Base-by-base conservation (phyloP, 2,797 vertebrate genomes). In the Odontamblyopus rebecca region DNA sequence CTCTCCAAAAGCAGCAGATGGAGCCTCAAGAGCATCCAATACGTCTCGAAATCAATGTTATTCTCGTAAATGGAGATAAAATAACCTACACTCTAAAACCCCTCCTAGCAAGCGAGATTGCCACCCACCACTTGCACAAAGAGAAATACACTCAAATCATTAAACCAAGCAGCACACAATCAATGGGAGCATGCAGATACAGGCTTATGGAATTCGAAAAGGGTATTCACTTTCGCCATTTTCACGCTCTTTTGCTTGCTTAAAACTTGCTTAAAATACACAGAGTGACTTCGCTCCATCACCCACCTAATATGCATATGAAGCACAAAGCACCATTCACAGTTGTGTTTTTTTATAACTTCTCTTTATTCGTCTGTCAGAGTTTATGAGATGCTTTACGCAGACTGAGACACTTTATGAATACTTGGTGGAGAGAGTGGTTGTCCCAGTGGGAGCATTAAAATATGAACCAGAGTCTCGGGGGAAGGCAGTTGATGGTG, bases 1-100 rank as follows among this genome's bases (percentile, higher is more conserved):
- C 75, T 67, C 68, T 82, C 75, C 68, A 65, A 71, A 62, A 62
- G 61, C 61, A 82, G 75, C 74, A 84, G 77, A 89, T 76, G 77
- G 68, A 15, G 62, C 75, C 80, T 86, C 73, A 19, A 87, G 80
- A 84, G 79, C 74, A 85, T 81, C 80, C 74, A 56, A 38, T 38
- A 78, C 78, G 56, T 77, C 78, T 83, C 71, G 3, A 67, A 82
- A 90, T 89, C 84, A 87, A 86, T 88, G 85, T 85, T 86, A 85
- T 87, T 89, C 72, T 75, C 83, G 79, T 79, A 86, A 84, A 89
- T 75, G 75, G 80, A 78, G 80, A 85, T 78, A 74, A 81, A 89
- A 84, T 79, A 82, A 84, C 73, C 69, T 64, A 73, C 73, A 80
- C 70, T 89, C 73, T 72, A 68, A 85, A 61, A 60, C 65, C 78